Percentiles rank a stretch among this genome's conserved stretches.
Evolutionary conservation across 2,113 vertebrate genomes (phyloP).

Genomic region (Scolopax mira): DNA sequence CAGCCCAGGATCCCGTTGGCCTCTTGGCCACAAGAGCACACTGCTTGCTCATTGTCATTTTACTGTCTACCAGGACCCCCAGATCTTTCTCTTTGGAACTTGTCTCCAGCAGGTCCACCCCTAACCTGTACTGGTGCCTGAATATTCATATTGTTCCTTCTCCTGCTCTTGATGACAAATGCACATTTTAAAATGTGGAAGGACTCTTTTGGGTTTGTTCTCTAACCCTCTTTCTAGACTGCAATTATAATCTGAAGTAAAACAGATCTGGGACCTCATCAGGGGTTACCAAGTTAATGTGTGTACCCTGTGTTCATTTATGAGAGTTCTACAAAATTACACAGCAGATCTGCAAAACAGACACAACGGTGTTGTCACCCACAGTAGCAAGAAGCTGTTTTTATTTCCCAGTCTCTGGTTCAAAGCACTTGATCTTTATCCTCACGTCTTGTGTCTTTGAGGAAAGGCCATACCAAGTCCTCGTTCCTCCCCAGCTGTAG

Average conservation of each 20-base stretch:
- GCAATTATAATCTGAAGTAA: not conserved
- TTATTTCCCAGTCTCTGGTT: not conserved
- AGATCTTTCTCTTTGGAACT: no score
- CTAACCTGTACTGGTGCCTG: no score
- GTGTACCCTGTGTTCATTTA: not conserved
- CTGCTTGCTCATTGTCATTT: no score
- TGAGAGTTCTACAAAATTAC: not conserved
- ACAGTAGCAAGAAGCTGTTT: not conserved
- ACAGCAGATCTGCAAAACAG: not conserved
- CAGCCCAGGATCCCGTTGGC: no score
- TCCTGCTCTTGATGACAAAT: not conserved
- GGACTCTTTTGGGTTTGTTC: not conserved
- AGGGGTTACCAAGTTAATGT: not conserved
- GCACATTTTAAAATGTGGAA: not conserved
- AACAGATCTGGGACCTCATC: not conserved
- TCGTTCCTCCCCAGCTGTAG: not conserved
- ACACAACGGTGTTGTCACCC: rapidly evolving
- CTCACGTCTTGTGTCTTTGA: not conserved
- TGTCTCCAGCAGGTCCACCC: no score
- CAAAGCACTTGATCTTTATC: conserved; percentile 38
- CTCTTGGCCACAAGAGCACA: no score
- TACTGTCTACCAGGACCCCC: no score
- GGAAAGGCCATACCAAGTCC: not conserved
- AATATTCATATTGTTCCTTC: not conserved
- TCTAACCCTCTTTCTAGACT: not conserved